Evolutionary conservation across 2,888 invertebrate genomes (phyloP).

Genomic region (Pollenia angustigena): DNA sequence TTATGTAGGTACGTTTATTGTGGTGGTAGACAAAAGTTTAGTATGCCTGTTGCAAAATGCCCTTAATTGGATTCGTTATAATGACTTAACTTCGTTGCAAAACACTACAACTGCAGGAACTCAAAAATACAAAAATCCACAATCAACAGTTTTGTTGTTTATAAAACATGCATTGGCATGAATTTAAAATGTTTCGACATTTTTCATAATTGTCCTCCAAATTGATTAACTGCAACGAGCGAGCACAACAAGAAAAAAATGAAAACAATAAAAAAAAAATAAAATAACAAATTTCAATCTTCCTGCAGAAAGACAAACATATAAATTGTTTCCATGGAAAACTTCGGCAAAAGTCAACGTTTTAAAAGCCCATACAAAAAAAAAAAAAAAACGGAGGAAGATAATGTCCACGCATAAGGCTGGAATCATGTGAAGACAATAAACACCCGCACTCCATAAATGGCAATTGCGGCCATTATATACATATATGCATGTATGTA

Average conservation of each 20-base stretch:
- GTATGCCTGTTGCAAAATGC: constrained; percentile 63
- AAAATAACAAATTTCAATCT: constrained; percentile 51
- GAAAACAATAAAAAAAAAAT: constrained; percentile 11
- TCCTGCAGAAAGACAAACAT: constrained; percentile 48
- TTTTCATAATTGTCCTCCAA: constrained; percentile 72
- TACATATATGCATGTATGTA: not conserved
- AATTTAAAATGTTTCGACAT: constrained; percentile 67
- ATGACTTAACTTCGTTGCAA: constrained; percentile 68
- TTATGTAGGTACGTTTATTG: constrained; percentile 13
- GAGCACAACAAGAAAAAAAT: not conserved
- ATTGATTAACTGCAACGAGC: constrained; percentile 68
- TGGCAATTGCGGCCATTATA: constrained; percentile 16
- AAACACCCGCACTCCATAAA: constrained; percentile 70
- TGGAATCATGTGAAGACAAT: constrained; percentile 51
- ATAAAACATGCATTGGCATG: constrained; percentile 67
- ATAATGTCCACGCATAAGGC: not conserved
- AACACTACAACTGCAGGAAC: constrained; percentile 36
- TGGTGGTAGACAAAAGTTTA: constrained; percentile 10
- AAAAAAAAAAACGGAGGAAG: constrained; percentile 22
- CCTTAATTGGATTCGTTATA: constrained; percentile 71
- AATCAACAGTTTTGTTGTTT: constrained; percentile 58
- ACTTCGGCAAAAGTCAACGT: constrained; percentile 12
- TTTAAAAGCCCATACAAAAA: constrained; percentile 19
- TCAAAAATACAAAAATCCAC: not conserved
- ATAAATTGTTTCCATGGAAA: constrained; percentile 61